phyloP scores from a whole-genome alignment of 2,888 invertebrate genomes.

The Agonopterix heracliana region DNA sequence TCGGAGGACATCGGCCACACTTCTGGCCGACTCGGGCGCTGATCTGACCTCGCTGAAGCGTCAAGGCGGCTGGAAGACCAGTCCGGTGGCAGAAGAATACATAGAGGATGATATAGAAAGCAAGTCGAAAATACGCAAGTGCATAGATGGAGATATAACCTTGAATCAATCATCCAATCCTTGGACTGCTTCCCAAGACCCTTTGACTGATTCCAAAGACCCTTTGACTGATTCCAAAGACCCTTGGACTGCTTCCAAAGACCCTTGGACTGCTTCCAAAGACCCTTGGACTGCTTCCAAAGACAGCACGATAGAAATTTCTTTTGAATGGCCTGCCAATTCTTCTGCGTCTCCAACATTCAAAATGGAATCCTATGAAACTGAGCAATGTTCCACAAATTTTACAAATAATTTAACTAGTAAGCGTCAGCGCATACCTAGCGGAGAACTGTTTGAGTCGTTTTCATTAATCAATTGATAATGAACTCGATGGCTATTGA shows the following conservation, averaged over 20 bases:
- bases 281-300: neutral
- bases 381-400: neutral
- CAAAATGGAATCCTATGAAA: neutral
- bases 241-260: no score
- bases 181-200: neutral
- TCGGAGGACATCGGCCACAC: conserved; percentile 8
- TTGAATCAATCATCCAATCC: neutral
- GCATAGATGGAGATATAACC: neutral
- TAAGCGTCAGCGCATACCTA: no score
- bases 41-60: conserved; percentile 8
- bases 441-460: no score
- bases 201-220: no score
- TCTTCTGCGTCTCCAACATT: neutral
- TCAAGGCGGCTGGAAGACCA: conserved; percentile 6
- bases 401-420: neutral
- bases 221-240: no score
- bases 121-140: neutral
- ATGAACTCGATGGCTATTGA: no score
- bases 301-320: neutral
- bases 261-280: neutral
- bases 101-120: conserved; percentile 1
- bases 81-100: conserved; percentile 1
- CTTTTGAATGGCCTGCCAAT: neutral
- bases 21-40: conserved; percentile 8
- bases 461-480: no score